Conservation (phyloP, 2,888 invertebrate species). For the Baccha elongata region DNA sequence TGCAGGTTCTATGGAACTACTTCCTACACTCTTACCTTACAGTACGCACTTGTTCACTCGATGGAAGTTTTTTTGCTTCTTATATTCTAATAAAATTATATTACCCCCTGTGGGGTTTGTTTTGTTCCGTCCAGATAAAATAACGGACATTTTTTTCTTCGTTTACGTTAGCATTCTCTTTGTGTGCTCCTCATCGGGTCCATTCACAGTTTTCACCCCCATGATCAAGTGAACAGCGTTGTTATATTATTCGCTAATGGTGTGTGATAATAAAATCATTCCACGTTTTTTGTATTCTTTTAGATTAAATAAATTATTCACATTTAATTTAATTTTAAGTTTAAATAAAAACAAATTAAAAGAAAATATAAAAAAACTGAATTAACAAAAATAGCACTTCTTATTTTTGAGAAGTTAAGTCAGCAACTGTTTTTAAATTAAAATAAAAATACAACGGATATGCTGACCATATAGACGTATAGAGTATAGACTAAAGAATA, state of each 20-base stretch:
- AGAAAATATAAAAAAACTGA: no score
- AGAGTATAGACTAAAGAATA: no score
- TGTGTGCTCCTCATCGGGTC: neutral
- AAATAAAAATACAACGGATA: no score
- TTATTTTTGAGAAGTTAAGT: no score
- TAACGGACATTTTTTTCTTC: constrained; percentile 38
- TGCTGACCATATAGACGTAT: no score
- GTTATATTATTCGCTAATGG: no score
- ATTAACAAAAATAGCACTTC: no score
- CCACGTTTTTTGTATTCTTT: neutral
- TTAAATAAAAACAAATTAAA: no score
- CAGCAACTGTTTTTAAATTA: no score
- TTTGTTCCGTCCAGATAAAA: constrained; percentile 67
- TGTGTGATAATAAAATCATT: no score
- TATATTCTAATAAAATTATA: constrained; percentile 58
- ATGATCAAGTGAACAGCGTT: neutral
- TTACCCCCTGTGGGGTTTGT: constrained; percentile 59
- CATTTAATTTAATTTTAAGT: no score
- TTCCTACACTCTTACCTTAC: neutral
- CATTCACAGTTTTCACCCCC: neutral
- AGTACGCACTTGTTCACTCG: constrained; percentile 60
- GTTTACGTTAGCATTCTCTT: neutral
- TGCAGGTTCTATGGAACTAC: neutral
- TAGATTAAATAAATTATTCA: neutral
- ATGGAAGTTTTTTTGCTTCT: constrained; percentile 47